These are phyloP conservation scores for Lasioglossum marginatum DNA, from an alignment of 2,888 invertebrate genomes.

Conservation along the genomic window DNA sequence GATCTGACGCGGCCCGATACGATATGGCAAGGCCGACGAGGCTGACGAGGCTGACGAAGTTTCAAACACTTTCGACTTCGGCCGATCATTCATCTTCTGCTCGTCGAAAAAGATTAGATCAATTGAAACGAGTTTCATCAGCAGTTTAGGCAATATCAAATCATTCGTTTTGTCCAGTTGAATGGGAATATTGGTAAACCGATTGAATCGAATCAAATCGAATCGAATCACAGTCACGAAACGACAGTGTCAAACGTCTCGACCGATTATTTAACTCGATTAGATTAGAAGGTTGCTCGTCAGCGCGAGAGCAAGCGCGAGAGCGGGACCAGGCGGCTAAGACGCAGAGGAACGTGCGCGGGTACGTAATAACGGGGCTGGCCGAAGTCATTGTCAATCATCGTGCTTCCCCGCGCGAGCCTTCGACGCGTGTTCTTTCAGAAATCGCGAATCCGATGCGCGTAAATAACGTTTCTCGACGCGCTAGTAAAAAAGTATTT, in stretches of 20 bases:
- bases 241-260: not conserved
- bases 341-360: slow-evolving; percentile 35
- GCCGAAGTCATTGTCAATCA: slow-evolving; percentile 45
- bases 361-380: slow-evolving; percentile 30
- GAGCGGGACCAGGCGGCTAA: slow-evolving; percentile 3
- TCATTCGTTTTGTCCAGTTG: not conserved
- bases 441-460: not conserved
- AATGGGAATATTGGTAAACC: not conserved
- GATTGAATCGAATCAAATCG: slow-evolving; percentile 1
- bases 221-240: not conserved
- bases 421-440: not conserved
- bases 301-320: not conserved
- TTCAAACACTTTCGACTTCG: not conserved
- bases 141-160: not conserved
- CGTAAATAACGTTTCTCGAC: not conserved
- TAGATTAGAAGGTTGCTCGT: slow-evolving; percentile 41
- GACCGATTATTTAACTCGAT: slow-evolving; percentile 43
- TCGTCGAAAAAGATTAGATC: slow-evolving; percentile 20
- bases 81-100: not conserved
- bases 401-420: slow-evolving; percentile 27
- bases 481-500: not conserved
- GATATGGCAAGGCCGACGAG: not conserved
- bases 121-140: not conserved
- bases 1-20: not conserved
- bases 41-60: not conserved